Evolutionary conservation across 2,888 invertebrate genomes (phyloP).

Genomic region (Heliconius charithonia): DNA sequence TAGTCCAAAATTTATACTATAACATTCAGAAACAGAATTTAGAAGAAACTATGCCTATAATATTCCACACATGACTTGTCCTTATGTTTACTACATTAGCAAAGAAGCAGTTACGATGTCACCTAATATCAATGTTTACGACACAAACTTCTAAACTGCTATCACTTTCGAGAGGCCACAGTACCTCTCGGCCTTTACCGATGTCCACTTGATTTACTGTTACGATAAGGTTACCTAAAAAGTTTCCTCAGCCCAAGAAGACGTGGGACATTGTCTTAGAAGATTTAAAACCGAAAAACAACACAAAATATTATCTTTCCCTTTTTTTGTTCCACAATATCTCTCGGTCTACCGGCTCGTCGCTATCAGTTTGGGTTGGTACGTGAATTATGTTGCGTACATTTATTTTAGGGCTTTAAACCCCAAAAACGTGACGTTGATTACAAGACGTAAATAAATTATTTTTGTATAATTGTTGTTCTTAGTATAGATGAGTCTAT

Average conservation of each 20-base stretch:
- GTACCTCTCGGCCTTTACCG: conserved; percentile 67
- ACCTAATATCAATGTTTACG: conserved; percentile 70
- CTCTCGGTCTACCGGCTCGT: conserved; percentile 47
- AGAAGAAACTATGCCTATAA: neutral
- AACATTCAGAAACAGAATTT: too few relatives aligned
- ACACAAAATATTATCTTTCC: conserved; percentile 52
- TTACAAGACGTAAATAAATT: conserved; percentile 17
- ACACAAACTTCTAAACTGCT: conserved; percentile 67
- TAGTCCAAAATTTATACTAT: too few relatives aligned
- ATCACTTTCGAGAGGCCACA: conserved; percentile 66
- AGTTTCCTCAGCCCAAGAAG: conserved; percentile 63
- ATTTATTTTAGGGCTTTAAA: conserved; percentile 28
- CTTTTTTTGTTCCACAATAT: conserved; percentile 50
- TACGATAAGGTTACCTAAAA: conserved; percentile 78
- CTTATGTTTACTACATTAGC: conserved; percentile 36
- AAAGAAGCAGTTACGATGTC: conserved; percentile 39
- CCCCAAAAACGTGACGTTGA: conserved; percentile 13
- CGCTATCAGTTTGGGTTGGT: conserved; percentile 44
- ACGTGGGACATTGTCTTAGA: conserved; percentile 62
- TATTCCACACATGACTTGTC: neutral
- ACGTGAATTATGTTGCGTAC: conserved; percentile 46
- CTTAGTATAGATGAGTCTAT: neutral
- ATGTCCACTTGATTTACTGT: conserved; percentile 78
- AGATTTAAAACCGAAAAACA: conserved; percentile 74
- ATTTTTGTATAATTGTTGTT: neutral